A percentile compares a stretch with the other conserved stretches of the same genome.
These are phyloP conservation scores for Tychaedon coryphoeus DNA, from an alignment of 2,113 vertebrate genomes.

Conservation along the genomic window DNA sequence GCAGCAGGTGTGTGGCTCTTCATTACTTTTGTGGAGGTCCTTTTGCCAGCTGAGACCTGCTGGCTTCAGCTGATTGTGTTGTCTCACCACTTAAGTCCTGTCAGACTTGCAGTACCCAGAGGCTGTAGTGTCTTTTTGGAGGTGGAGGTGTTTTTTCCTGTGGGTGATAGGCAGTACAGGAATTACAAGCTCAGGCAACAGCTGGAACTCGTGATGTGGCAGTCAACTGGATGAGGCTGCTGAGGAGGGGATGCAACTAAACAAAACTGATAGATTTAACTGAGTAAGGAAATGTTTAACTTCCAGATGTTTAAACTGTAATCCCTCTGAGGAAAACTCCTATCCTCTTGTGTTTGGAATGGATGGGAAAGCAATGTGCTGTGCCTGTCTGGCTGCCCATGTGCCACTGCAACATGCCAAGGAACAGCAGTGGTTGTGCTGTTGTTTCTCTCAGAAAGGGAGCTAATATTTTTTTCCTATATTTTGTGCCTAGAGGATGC, in stretches of 20 bases:
- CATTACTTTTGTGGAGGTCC: neutral
- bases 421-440: neutral
- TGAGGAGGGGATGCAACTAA: neutral
- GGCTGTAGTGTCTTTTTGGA: neutral
- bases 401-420: neutral
- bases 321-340: neutral
- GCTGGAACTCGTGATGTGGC: neutral
- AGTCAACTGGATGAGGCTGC: neutral
- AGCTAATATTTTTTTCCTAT: neutral
- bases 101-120: neutral
- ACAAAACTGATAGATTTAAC: neutral
- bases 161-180: neutral
- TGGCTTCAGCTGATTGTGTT: neutral
- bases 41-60: neutral
- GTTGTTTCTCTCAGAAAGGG: neutral
- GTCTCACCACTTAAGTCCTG: neutral
- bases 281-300: conserved; percentile 35
- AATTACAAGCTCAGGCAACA: neutral
- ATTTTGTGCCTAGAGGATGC: neutral
- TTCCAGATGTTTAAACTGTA: conserved; percentile 1
- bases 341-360: neutral
- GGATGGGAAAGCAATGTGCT: neutral
- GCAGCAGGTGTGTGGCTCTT: neutral
- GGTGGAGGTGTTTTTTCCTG: neutral
- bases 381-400: fast-evolving